phyloP scores from a whole-genome alignment of 2,113 vertebrate species.

The Chauna torquata region DNA sequence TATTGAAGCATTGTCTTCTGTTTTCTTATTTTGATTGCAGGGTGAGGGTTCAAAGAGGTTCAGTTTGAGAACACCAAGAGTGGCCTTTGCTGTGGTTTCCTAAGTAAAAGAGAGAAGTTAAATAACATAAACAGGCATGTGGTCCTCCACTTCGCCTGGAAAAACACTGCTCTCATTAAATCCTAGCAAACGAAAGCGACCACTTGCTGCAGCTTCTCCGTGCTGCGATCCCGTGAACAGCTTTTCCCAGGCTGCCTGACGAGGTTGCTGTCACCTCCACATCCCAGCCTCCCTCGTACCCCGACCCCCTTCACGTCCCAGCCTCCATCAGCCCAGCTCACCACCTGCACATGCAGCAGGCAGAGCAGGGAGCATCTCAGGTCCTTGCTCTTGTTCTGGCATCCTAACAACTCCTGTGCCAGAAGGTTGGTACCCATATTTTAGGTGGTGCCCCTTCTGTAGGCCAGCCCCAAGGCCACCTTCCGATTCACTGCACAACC shows the following conservation, averaged over 20 bases:
- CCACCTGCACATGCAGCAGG: fast-evolving
- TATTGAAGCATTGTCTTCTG: not conserved
- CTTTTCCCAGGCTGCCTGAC: not conserved
- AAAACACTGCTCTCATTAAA: not conserved
- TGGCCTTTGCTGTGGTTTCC: not conserved
- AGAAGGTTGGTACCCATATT: not conserved
- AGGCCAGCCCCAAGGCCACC: not conserved
- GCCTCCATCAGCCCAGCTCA: not conserved
- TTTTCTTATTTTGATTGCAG: constrained; percentile 18
- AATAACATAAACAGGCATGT: not conserved
- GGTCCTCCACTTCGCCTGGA: not conserved
- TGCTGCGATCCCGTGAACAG: not conserved
- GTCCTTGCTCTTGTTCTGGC: not conserved
- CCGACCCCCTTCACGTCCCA: not conserved
- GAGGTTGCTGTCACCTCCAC: not conserved
- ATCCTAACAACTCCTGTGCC: not conserved
- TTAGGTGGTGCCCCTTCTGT: not conserved
- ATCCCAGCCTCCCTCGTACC: not conserved
- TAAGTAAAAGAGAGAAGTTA: not conserved
- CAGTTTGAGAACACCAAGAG: not conserved
- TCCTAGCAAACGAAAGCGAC: not conserved
- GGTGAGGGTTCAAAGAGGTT: not conserved
- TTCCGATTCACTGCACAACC: not conserved
- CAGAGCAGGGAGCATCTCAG: not conserved
- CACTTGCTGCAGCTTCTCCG: not conserved